Conservation (phyloP, 2,113 vertebrate genomes). For the Tragelaphus buxtoni region DNA sequence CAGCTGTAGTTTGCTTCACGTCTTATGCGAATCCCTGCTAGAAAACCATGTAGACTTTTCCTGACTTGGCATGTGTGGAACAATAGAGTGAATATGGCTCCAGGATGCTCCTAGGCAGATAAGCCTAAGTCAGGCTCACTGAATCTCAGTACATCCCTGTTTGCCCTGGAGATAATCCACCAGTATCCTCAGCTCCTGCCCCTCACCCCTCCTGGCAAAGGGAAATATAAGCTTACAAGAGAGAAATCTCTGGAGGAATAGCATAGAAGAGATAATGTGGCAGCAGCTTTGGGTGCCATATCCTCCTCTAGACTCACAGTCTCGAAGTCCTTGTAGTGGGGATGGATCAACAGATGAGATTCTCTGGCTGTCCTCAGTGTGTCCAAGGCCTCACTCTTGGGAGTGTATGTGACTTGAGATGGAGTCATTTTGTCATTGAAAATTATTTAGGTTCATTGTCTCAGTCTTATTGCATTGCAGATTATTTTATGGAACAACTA, state of each 20-base stretch:
- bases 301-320: rapidly evolving
- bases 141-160: not conserved
- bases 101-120: not conserved
- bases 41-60: rapidly evolving
- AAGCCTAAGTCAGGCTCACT: not conserved
- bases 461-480: not conserved
- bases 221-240: rapidly evolving
- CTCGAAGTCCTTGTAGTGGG: not conserved
- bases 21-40: not conserved
- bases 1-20: not conserved
- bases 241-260: not conserved
- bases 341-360: not conserved
- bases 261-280: not conserved
- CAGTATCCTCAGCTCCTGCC: rapidly evolving
- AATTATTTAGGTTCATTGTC: not conserved
- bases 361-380: not conserved
- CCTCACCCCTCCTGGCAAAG: not conserved
- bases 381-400: not conserved
- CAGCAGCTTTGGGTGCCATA: rapidly evolving
- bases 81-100: not conserved
- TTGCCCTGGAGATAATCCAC: rapidly evolving
- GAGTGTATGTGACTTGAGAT: rapidly evolving
- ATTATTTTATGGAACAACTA: rapidly evolving
- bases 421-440: not conserved
- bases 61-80: not conserved